A percentile compares a stretch with the other conserved stretches of the same genome.
These are phyloP conservation scores for Gallinago jamesoni DNA, from an alignment of 2,113 vertebrate genomes.

Conservation along the genomic window DNA sequence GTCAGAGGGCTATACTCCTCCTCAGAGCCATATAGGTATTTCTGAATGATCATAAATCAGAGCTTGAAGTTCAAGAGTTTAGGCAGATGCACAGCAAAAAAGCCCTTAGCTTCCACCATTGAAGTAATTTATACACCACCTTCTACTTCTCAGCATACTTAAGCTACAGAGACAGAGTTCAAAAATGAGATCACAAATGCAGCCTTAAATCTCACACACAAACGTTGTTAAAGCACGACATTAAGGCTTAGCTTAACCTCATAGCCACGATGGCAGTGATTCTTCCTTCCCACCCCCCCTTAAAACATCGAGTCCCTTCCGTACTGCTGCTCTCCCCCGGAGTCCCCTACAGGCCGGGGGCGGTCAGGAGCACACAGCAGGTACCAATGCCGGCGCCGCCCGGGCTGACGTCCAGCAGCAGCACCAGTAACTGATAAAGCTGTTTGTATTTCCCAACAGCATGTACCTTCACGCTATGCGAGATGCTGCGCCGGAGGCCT, in stretches of 20 bases:
- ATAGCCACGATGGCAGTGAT: accelerated
- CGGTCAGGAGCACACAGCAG: neutral
- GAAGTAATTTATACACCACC: accelerated
- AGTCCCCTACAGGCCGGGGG: accelerated
- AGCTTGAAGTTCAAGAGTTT: neutral
- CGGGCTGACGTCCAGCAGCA: neutral
- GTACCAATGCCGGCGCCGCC: neutral
- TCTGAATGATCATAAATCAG: neutral
- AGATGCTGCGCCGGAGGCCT: neutral
- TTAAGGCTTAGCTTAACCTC: accelerated
- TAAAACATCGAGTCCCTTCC: accelerated
- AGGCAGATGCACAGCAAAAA: accelerated
- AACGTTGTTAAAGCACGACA: accelerated
- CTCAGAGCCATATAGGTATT: accelerated
- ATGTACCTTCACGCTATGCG: accelerated
- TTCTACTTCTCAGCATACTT: accelerated
- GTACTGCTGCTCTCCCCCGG: accelerated
- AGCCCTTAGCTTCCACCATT: neutral
- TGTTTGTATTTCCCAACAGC: neutral
- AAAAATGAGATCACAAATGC: accelerated
- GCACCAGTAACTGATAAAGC: neutral
- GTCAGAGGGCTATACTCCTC: neutral
- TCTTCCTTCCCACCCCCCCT: neutral
- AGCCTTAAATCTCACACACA: accelerated
- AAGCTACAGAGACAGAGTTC: accelerated